Conservation (phyloP, 1,140 invertebrate species). For the Thalassaphorura encarpata region DNA sequence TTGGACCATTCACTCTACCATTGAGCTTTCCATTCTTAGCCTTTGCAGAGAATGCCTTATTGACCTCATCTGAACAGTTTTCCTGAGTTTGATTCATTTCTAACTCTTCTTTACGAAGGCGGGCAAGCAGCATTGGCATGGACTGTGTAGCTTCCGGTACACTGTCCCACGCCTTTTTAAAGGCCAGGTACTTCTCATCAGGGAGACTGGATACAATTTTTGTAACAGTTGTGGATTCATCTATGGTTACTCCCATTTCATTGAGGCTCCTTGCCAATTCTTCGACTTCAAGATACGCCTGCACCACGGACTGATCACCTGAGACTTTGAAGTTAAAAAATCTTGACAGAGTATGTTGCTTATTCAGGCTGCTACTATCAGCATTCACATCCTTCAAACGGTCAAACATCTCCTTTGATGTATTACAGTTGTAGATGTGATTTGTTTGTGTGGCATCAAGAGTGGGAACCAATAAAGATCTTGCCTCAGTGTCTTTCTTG, state of each 20-base stretch:
- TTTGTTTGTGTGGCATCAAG: constrained; percentile 29
- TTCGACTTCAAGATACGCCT: constrained; percentile 3
- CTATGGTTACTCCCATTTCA: constrained; percentile 5
- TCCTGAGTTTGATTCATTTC: no score
- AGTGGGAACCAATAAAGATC: constrained; percentile 29
- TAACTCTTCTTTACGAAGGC: constrained; percentile 5
- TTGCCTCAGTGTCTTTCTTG: constrained; percentile 27
- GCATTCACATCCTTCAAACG: constrained; percentile 34
- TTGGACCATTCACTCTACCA: no score
- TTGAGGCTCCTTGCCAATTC: background rate
- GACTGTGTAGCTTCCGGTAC: background rate
- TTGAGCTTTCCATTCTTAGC: no score
- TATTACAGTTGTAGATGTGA: constrained; percentile 34
- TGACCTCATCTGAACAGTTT: no score
- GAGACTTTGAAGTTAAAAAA: constrained; percentile 6
- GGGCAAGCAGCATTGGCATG: constrained; percentile 3
- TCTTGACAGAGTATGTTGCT: constrained; percentile 4
- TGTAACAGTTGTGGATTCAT: background rate
- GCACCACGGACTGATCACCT: background rate
- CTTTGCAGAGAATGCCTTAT: no score
- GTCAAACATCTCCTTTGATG: constrained; percentile 35
- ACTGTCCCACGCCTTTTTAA: constrained; percentile 12
- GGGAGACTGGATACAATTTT: constrained; percentile 7
- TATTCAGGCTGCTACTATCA: constrained; percentile 2
- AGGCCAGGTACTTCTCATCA: constrained; percentile 3